Conservation (phyloP, 2,888 invertebrate genomes). For the Dryomyza anilis region DNA sequence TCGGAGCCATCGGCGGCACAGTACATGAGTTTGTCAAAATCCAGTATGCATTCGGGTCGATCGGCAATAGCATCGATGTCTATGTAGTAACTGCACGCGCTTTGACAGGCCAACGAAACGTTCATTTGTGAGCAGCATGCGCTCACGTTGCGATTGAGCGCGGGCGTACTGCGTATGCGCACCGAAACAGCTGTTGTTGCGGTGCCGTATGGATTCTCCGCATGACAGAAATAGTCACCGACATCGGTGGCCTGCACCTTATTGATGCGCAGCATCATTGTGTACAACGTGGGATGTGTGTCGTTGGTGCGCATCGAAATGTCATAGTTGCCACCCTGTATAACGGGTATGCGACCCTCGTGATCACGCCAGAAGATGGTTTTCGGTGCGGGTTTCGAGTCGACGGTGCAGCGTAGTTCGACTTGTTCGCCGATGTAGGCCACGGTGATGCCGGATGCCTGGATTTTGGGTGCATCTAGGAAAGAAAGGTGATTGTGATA, state of each 20-base stretch:
- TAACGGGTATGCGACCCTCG: constrained; percentile 74
- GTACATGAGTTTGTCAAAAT: constrained; percentile 84
- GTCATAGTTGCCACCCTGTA: constrained; percentile 77
- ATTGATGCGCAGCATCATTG: constrained; percentile 76
- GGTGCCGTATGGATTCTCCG: constrained; percentile 81
- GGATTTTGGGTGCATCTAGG: constrained; percentile 76
- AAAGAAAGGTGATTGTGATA: neutral
- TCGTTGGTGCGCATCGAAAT: constrained; percentile 67
- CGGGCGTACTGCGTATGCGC: constrained; percentile 68
- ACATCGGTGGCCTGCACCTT: constrained; percentile 73
- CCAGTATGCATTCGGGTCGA: constrained; percentile 78
- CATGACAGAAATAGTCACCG: constrained; percentile 84
- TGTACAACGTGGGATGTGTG: constrained; percentile 72
- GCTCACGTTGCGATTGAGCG: constrained; percentile 71
- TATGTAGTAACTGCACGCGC: constrained; percentile 82
- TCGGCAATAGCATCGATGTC: constrained; percentile 84
- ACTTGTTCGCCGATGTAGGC: constrained; percentile 78
- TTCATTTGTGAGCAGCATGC: constrained; percentile 82
- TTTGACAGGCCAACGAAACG: constrained; percentile 78
- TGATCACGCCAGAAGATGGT: constrained; percentile 83
- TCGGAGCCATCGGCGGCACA: constrained; percentile 84
- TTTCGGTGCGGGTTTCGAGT: constrained; percentile 79
- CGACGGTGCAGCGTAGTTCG: constrained; percentile 77
- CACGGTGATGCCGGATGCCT: constrained; percentile 78
- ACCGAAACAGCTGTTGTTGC: constrained; percentile 76